Evolutionary conservation across 2,888 invertebrate species (phyloP).

Genomic region (Charanyca ferruginea): DNA sequence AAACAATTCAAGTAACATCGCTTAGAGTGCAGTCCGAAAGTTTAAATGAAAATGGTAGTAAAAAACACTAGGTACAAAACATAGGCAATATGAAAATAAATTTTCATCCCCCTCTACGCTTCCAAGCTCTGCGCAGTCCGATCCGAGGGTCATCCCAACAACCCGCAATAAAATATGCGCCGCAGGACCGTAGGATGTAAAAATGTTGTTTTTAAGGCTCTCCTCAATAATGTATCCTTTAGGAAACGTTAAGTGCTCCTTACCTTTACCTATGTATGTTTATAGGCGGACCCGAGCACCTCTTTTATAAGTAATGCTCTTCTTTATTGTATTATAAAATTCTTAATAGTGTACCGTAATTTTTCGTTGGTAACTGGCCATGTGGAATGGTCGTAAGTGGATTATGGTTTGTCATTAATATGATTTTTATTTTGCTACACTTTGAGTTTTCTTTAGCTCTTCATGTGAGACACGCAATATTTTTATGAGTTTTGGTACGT

Average conservation of each 20-base stretch:
- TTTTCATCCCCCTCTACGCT: constrained; percentile 50
- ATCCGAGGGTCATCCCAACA: constrained; percentile 86
- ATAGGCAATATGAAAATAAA: constrained; percentile 2
- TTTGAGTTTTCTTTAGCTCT: constrained; percentile 9
- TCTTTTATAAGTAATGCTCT: constrained; percentile 61
- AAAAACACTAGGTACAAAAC: background rate
- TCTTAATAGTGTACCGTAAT: constrained; percentile 62
- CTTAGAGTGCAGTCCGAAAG: background rate
- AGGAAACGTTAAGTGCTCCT: constrained; percentile 85
- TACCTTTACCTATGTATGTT: constrained; percentile 75
- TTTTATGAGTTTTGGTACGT: background rate
- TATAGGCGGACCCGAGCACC: constrained; percentile 60
- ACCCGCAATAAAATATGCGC: constrained; percentile 90
- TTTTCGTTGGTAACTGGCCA: constrained; percentile 48
- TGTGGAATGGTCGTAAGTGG: constrained; percentile 20
- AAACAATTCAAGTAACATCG: no score
- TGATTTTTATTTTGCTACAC: constrained; percentile 18
- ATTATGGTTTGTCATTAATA: constrained; percentile 23
- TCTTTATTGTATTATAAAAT: constrained; percentile 66
- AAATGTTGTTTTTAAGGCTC: constrained; percentile 89
- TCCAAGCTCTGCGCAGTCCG: constrained; percentile 77
- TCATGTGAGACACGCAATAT: background rate
- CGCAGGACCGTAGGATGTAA: constrained; percentile 86
- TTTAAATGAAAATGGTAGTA: no score
- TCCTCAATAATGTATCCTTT: constrained; percentile 88